Base-by-base conservation (phyloP, 2,888 invertebrate genomes). In the Seladonia tumulorum region DNA sequence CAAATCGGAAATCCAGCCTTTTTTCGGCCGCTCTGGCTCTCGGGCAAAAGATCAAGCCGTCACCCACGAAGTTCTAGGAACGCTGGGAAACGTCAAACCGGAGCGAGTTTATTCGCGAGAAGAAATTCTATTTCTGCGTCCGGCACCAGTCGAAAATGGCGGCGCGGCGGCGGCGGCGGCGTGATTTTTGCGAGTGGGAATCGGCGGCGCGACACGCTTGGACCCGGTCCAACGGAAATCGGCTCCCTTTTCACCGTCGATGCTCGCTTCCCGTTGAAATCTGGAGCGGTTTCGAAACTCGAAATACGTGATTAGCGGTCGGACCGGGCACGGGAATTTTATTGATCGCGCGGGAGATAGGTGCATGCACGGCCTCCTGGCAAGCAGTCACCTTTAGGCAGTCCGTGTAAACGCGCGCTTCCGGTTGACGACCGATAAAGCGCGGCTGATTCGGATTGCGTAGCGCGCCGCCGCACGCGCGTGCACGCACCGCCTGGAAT, bases 361-460 rank as follows among this genome's bases (percentile, higher is more conserved):
- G 68, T 71, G 25, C 72, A 76, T 81, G 66, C 79, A 70, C 57
- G 68, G 82, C 45, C 72, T 89, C 60, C 72, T 53, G 71, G 81
- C 68, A 45, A 72, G 74, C 86, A 77, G 79, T 81, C 83, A 85
- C 82, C 89, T 89, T 83, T 82, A 79, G 82, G 82, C 80, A 73
- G 75, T 82, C 82, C 82, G 81, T 83, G 81, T 85, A 87, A 88
- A 92, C 90, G 91, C 89, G 88, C 76, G 89, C 89, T 91, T 92
- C 92, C 92, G 92, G 90, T 88, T 89, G 88, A 87, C 88, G 87
- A 87, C 89, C 89, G 88, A 90, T 90, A 90, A 92, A 90, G 89
- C 89, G 90, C 84, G 88, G 89, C 88, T 89, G 91, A 90, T 88
- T 88, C 87, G 89, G 89, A 91, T 92, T 90, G 90, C 87, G 89